Conservation (phyloP, 2,888 invertebrate genomes). For the Mamestra brassicae region DNA sequence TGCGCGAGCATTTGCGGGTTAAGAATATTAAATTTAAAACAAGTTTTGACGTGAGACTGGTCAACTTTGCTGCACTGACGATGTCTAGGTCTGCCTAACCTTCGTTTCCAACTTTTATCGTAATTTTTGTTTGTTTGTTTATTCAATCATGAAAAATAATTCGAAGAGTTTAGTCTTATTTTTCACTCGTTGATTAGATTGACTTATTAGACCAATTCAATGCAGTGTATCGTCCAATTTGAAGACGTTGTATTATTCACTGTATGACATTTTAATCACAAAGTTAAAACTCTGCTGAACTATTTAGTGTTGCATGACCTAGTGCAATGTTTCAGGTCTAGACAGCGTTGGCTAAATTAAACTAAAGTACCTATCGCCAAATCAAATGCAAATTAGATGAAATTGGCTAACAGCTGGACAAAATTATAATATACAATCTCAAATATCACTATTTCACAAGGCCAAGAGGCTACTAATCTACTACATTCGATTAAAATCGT, state of each 20-base stretch:
- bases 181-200: not conserved
- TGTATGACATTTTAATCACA: too few relatives aligned
- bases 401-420: constrained; percentile 20
- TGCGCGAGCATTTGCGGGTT: constrained; percentile 13
- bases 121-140: not conserved
- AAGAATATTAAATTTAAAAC: not conserved
- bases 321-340: not conserved
- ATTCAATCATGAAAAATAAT: not conserved
- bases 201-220: too few relatives aligned
- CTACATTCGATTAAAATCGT: not conserved
- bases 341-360: not conserved
- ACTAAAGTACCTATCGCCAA: not conserved
- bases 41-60: not conserved
- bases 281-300: not conserved
- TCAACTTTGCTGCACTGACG: not conserved
- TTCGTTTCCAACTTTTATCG: not conserved
- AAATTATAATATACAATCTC: constrained; percentile 16
- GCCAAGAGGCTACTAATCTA: not conserved
- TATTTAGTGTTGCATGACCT: not conserved
- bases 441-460: constrained; percentile 4
- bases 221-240: too few relatives aligned
- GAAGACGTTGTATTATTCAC: too few relatives aligned
- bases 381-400: constrained; percentile 18
- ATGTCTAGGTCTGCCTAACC: not conserved
- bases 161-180: not conserved